These are phyloP conservation scores for Mormyrops boulengeri DNA, from an alignment of 2,797 vertebrate genomes.

Conservation along the genomic window DNA sequence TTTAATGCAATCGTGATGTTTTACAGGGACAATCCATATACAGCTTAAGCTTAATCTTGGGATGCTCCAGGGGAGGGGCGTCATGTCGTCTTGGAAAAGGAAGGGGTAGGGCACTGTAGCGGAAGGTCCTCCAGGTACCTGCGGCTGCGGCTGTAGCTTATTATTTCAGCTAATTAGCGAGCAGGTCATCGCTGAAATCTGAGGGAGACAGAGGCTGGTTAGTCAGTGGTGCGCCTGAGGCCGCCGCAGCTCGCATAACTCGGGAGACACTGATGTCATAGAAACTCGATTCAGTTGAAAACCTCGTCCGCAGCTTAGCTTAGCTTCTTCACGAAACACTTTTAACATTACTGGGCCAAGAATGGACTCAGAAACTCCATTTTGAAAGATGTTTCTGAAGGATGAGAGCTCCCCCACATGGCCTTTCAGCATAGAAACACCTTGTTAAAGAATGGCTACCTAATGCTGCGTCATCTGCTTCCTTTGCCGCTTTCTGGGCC, in stretches of 20 bases:
- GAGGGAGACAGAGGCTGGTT: neutral
- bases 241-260: neutral
- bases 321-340: neutral
- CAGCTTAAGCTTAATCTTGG: neutral
- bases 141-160: neutral
- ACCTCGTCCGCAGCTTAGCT: neutral
- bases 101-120: neutral
- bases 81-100: neutral
- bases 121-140: neutral
- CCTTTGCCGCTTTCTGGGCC: neutral
- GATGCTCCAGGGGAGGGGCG: neutral
- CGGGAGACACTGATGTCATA: neutral
- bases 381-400: neutral
- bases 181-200: slow-evolving; percentile 36
- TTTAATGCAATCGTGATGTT: neutral
- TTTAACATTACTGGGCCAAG: neutral
- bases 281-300: neutral
- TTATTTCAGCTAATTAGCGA: slow-evolving; percentile 21
- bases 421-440: neutral
- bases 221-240: neutral
- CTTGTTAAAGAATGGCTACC: neutral
- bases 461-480: neutral
- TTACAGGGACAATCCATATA: neutral
- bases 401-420: neutral
- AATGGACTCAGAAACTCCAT: neutral